Conservation (phyloP, 2,888 invertebrate species). For the Brenthis hecate region DNA sequence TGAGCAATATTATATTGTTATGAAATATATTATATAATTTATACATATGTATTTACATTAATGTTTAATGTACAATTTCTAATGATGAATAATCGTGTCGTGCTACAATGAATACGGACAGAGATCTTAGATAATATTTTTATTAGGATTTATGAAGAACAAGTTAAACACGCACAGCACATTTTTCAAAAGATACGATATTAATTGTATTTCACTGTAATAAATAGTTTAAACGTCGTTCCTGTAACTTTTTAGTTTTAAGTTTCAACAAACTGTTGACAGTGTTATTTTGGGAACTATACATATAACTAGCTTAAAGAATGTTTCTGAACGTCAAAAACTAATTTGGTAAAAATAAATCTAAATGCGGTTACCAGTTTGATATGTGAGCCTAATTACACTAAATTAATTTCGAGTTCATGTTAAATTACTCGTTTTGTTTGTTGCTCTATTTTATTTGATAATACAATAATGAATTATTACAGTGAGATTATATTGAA, state of each 20-base stretch:
- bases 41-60: too few species aligned
- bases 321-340: slow-evolving; percentile 70
- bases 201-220: slow-evolving; percentile 61
- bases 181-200: slow-evolving; percentile 57
- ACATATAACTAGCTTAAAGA: slow-evolving; percentile 56
- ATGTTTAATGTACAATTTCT: too few species aligned
- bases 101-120: too few species aligned
- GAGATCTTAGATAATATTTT: slow-evolving; percentile 50
- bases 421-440: neutral
- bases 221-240: slow-evolving; percentile 50
- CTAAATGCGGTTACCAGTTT: slow-evolving; percentile 41
- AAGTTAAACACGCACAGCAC: slow-evolving; percentile 59
- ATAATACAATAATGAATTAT: too few species aligned
- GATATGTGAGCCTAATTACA: slow-evolving; percentile 45
- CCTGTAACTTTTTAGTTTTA: slow-evolving; percentile 66
- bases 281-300: slow-evolving; percentile 63
- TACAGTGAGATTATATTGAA: too few species aligned
- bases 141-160: slow-evolving; percentile 68
- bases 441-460: neutral
- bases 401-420: slow-evolving; percentile 33
- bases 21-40: too few species aligned
- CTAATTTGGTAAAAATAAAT: slow-evolving; percentile 57
- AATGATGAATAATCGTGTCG: too few species aligned
- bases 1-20: too few species aligned
- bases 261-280: slow-evolving; percentile 66